These are phyloP conservation scores for Sardinella longiceps DNA, from an alignment of 2,797 vertebrate genomes.

Conservation along the genomic window DNA sequence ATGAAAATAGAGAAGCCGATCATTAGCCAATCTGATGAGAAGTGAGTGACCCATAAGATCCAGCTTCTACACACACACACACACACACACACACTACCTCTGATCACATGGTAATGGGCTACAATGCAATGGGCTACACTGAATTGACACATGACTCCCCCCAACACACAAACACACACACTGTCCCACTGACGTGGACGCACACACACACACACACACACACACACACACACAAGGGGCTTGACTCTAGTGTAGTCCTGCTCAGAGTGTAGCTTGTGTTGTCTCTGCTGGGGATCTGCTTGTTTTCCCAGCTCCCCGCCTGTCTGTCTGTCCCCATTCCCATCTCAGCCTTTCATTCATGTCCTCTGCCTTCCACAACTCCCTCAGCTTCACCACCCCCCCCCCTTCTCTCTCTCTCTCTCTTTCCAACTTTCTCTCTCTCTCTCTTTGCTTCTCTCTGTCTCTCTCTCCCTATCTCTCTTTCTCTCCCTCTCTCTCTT, in stretches of 20 bases:
- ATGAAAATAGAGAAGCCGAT: neutral
- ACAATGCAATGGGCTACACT: too few relatives aligned
- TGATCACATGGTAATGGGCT: too few relatives aligned
- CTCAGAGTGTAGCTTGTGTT: neutral
- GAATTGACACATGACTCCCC: too few relatives aligned
- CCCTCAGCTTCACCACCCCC: neutral
- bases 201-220: constrained; percentile 5
- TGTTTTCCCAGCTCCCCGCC: neutral
- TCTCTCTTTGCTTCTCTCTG: neutral
- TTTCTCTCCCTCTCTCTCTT: neutral
- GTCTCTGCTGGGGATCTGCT: neutral
- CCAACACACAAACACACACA: too few relatives aligned
- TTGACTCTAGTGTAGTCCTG: neutral
- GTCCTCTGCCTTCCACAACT: neutral
- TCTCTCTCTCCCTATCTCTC: neutral
- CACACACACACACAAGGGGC: neutral
- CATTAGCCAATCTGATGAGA: neutral
- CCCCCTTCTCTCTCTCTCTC: neutral
- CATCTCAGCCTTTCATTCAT: neutral
- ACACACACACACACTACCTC: neutral
- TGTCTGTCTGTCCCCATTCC: neutral
- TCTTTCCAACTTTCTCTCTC: too few relatives aligned
- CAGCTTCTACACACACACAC: too few relatives aligned
- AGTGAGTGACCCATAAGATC: too few relatives aligned
- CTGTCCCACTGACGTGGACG: neutral